Percentiles rank a stretch among this genome's conserved stretches.
phyloP scores from a whole-genome alignment of 2,888 invertebrate genomes.

The Punctoribates punctum region DNA sequence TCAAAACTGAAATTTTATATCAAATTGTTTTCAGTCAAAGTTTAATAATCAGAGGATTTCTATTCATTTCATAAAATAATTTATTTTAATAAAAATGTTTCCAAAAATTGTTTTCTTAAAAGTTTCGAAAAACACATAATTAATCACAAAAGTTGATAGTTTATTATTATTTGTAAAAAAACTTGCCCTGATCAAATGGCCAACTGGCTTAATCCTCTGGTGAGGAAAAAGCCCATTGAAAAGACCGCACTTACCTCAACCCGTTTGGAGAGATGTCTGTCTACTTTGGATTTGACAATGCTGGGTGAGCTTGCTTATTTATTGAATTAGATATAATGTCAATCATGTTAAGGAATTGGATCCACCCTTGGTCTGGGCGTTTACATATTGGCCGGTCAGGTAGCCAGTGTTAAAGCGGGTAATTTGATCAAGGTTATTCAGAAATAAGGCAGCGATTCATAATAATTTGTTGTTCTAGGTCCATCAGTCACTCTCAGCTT shows the following conservation, averaged over 20 bases:
- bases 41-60: too few relatives aligned
- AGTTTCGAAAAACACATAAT: too few relatives aligned
- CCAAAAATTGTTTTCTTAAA: too few relatives aligned
- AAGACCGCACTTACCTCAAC: constrained; percentile 1
- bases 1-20: too few relatives aligned
- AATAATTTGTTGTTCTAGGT: constrained; percentile 66
- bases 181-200: too few relatives aligned
- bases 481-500: constrained; percentile 88
- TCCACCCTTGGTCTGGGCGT: constrained; percentile 78
- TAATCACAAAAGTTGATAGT: too few relatives aligned
- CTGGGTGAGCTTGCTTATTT: constrained; percentile 46
- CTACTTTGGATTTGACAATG: constrained; percentile 76
- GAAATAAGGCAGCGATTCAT: constrained; percentile 35
- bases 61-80: too few relatives aligned
- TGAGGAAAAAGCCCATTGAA: constrained; percentile 37
- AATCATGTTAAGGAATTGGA: constrained; percentile 52
- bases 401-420: constrained; percentile 79
- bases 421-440: constrained; percentile 60
- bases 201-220: too few relatives aligned
- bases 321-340: neutral
- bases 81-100: too few relatives aligned
- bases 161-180: too few relatives aligned
- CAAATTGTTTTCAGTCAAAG: too few relatives aligned
- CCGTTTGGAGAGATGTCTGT: constrained; percentile 64
- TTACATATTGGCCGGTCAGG: constrained; percentile 85